phyloP scores from a whole-genome alignment of 2,888 invertebrate species.

The Chaetoderma sp. region DNA sequence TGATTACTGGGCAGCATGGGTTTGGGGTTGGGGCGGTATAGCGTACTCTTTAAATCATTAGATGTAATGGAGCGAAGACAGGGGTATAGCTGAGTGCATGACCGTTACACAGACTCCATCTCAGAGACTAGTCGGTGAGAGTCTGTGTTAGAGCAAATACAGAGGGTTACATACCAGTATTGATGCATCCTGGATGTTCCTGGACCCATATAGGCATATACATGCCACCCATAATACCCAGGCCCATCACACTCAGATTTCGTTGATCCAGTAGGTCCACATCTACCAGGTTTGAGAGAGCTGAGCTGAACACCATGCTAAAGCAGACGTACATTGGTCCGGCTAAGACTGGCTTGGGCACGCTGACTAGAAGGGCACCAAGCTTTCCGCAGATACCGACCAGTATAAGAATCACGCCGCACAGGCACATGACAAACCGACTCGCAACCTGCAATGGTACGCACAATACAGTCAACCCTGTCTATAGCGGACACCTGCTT shows the following conservation, averaged over 20 bases:
- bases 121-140: no score
- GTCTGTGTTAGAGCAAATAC: no score
- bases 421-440: constrained; percentile 4
- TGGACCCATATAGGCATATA: background rate
- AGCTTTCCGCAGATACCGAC: constrained; percentile 17
- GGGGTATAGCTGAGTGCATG: no score
- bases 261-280: background rate
- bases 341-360: constrained; percentile 3
- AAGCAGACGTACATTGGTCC: background rate
- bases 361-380: background rate
- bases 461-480: no score
- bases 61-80: no score
- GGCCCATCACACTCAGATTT: background rate
- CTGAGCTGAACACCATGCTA: background rate
- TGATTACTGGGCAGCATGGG: no score
- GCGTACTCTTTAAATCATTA: no score
- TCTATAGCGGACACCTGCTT: no score
- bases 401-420: constrained; percentile 9
- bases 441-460: constrained; percentile 15
- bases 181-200: background rate
- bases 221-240: background rate
- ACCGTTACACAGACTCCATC: no score
- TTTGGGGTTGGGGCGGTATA: no score
- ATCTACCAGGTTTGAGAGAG: constrained; percentile 1
- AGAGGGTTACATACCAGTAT: no score